Evolutionary conservation across 1,140 invertebrate species (phyloP).

Genomic region (Scaptomyza graminum): DNA sequence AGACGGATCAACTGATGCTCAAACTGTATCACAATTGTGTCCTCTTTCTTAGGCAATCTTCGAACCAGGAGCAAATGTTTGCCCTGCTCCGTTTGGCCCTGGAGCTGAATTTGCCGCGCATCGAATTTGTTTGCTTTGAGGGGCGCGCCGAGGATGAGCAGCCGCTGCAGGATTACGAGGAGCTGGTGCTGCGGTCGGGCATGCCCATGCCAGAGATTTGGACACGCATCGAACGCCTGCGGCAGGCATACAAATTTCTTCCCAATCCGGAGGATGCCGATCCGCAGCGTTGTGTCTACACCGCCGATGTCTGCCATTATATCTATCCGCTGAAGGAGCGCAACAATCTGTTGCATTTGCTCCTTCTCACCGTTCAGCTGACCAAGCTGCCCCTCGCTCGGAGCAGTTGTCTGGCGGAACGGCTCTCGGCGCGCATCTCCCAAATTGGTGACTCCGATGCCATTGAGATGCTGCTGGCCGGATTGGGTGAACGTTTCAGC

Average conservation of each 20-base stretch:
- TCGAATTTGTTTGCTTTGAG: conserved; percentile 82
- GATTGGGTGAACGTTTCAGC: conserved; percentile 35
- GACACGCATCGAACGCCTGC: conserved; percentile 87
- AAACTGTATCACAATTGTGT: conserved; percentile 86
- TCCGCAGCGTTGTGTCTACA: conserved; percentile 86
- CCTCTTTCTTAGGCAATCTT: conserved; percentile 87
- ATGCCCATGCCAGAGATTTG: conserved; percentile 88
- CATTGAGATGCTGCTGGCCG: conserved; percentile 80
- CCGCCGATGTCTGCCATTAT: conserved; percentile 87
- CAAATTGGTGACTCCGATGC: conserved; percentile 83
- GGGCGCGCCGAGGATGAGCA: conserved; percentile 84
- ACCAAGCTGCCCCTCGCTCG: conserved; percentile 86
- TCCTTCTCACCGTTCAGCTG: conserved; percentile 85
- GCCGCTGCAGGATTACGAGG: conserved; percentile 87
- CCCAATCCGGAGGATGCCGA: conserved; percentile 83
- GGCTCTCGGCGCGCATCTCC: conserved; percentile 72
- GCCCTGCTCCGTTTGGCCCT: conserved; percentile 86
- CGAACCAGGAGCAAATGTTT: conserved; percentile 87
- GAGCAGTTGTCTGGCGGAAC: conserved; percentile 83
- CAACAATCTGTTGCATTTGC: conserved; percentile 85
- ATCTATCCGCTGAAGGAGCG: conserved; percentile 87
- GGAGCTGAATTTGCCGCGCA: conserved; percentile 85
- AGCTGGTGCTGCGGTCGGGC: conserved; percentile 86
- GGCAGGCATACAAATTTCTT: conserved; percentile 87
- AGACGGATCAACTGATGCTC: conserved; percentile 84